Evolutionary conservation across 2,888 invertebrate genomes (phyloP).

Genomic region (Stenolophus ochropezus): DNA sequence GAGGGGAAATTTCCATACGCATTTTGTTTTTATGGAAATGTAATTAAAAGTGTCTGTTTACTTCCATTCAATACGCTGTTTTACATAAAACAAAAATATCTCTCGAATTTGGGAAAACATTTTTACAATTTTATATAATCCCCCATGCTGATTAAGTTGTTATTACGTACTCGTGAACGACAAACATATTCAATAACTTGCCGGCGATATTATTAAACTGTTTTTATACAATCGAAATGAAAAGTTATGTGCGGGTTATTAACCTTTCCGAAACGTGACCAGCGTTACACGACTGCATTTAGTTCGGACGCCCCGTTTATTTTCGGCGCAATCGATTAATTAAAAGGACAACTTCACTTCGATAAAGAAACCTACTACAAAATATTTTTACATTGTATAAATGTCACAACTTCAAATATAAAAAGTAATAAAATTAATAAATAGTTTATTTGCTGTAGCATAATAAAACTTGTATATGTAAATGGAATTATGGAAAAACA

Average conservation of each 20-base stretch:
- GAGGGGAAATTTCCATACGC: conserved; percentile 23
- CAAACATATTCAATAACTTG: background rate
- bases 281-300: no score
- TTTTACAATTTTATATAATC: background rate
- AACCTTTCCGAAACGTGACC: no score
- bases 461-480: no score
- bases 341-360: no score
- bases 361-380: no score
- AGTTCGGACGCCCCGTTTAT: no score
- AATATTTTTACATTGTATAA: no score
- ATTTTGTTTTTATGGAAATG: conserved; percentile 35
- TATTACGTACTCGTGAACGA: background rate
- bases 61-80: conserved; percentile 1
- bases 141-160: background rate
- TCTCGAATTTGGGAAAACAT: background rate
- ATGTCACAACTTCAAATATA: no score
- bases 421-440: no score
- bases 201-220: background rate
- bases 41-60: conserved; percentile 24
- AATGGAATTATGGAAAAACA: no score
- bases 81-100: conserved; percentile 31
- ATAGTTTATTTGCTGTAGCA: no score
- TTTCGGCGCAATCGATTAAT: no score
- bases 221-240: background rate
- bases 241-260: background rate